Base-by-base conservation (phyloP, 2,888 invertebrate genomes). In the Drosophila anomalata region DNA sequence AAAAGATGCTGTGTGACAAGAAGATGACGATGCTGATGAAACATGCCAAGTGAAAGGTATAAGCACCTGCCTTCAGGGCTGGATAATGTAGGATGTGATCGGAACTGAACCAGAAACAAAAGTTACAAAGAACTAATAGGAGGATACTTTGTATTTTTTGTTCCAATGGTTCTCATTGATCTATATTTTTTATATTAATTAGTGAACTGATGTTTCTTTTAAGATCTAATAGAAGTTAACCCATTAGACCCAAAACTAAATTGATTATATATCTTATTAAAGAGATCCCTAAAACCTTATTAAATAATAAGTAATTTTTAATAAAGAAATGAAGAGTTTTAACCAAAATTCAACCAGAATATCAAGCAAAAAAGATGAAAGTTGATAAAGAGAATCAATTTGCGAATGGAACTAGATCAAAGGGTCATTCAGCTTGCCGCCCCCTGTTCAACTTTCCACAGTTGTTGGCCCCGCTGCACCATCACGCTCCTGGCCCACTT, bases 21-120 rank as follows among this genome's bases (percentile, higher is more conserved):
- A 71, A 70, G 70, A 69, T 42, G 59, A 65, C 56, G 47, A 71
- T 48, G 51, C 46, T 76, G 84, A 76, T 76, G 68, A 71, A 82
- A 77, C 69, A 82, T 73, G 78, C 60, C 69, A 68, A 74, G 77
- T 63, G 62, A 74, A 86, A 79, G 74, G 79, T 71, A 86, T 66
- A 52, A 59, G 71, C 66, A 59, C 50, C 61, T 11, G 14, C 3
- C 5, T 5, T n/a, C 57, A 56, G 66, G 57, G 66, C 26, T 56
- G 69, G 33, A 42, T n/a, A 24, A 12, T 12, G 17, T 3, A 20
- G 3, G 9, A 14, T 14, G 8, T 8, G 14, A 14, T 17, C 11
- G 26, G 22, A 44, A 17, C 24, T 33, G 29, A 63, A 17, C 44
- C 3, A 8, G 14, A 11, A 41, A 20, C 11, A 8, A 50, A 1